These are phyloP conservation scores for Horisme vitalbata DNA, from an alignment of 2,888 invertebrate genomes.

Conservation along the genomic window DNA sequence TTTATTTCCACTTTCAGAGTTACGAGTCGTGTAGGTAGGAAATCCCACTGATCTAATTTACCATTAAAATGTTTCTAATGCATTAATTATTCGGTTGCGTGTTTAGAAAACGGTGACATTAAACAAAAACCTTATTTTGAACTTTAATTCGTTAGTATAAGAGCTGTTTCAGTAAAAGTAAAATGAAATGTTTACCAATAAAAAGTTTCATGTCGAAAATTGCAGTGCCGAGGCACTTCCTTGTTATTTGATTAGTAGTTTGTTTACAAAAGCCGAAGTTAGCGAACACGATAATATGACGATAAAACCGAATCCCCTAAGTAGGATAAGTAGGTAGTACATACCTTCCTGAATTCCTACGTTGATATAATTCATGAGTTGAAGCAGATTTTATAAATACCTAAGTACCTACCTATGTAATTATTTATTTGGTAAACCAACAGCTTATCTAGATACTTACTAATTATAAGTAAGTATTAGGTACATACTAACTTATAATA, in stretches of 20 bases:
- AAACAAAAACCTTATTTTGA: conserved; percentile 8
- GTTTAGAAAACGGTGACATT: conserved; percentile 28
- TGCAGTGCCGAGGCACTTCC: conserved; percentile 23
- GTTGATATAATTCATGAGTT: too few species aligned
- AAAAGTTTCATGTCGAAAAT: conserved; percentile 22
- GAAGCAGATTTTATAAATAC: too few species aligned
- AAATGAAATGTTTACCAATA: conserved; percentile 5
- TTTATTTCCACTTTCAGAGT: too few species aligned
- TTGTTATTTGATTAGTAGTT: conserved; percentile 25
- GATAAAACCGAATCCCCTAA: conserved; percentile 17
- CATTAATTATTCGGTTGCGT: conserved; percentile 38
- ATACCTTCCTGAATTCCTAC: too few species aligned
- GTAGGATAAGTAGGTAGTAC: background rate
- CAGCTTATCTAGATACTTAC: too few species aligned
- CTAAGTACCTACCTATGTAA: too few species aligned
- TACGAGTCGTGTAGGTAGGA: too few species aligned
- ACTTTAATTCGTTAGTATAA: conserved; percentile 2
- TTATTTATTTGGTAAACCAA: too few species aligned
- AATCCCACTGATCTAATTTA: background rate
- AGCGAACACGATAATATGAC: conserved; percentile 4
- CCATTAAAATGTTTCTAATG: conserved; percentile 20
- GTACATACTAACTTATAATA: too few species aligned
- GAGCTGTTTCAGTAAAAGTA: background rate
- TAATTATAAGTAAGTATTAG: too few species aligned
- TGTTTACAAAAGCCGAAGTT: conserved; percentile 18